Evolutionary conservation across 64 coral and sea anemone species (phyloP), one percentile per base, ranked within the genome.

Genomic region (Actinia equina): DNA sequence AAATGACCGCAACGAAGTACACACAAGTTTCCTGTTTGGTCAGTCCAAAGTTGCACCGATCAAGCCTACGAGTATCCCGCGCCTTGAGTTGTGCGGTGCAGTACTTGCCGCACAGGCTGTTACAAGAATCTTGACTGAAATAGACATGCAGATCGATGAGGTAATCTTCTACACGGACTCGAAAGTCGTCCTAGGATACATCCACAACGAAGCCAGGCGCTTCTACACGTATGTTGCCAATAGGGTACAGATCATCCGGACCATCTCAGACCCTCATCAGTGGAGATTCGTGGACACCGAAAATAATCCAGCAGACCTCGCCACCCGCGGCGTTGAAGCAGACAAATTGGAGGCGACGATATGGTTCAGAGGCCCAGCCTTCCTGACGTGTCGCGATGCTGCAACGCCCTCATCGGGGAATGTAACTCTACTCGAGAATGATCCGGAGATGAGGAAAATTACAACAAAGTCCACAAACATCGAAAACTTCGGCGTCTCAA

Each of bases 41-140:
- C 91, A 93, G 44, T 70, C 91, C 43, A 93, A 42, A 56, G 87
- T 93, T 16, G 87, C 92, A 27, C 92, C 92, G 17, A 67, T 53
- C 55, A 57, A 16, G 13, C 7, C 55, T 16, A 57, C 55, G 55
- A 57, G 55, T 12, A 57, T 57, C 13, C 77, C 89, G 1, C 61
- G 85, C 5, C 85, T 92, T 19, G 85, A 90, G 64, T 43, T 85
- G 52, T 91, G 89, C 18, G 84, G 22, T 17, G 43, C 89, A 16
- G 84, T 91, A 58, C 83, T 91, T 19, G 83, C 85, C 26, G 52
- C 44, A 2, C 85, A 91, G 87, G 82, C 89, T 56, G 89, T 27
- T 9, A 12, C 52, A 7, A 91, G 63, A n/a, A 79, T 86, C 56
- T 6, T 78, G n/a, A 85, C 64, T 19, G 89, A 91, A 27, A 77